These are phyloP conservation scores for Zygaena filipendulae DNA, from an alignment of 2,888 invertebrate genomes.

Conservation along the genomic window DNA sequence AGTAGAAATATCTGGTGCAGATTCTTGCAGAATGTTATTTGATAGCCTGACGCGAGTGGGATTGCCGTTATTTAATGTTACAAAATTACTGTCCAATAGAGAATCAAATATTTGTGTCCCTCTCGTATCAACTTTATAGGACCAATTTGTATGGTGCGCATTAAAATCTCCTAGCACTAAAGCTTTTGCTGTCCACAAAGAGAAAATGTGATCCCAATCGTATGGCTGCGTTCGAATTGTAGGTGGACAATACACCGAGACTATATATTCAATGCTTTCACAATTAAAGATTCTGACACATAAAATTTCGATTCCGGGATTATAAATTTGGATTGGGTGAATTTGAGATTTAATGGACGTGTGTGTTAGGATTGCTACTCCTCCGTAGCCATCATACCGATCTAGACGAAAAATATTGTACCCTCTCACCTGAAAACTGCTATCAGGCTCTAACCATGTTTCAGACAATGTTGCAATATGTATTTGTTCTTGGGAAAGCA, in stretches of 20 bases:
- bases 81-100: slow-evolving; percentile 4
- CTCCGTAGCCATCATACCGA: slow-evolving; percentile 1
- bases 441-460: no score
- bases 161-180: slow-evolving; percentile 11
- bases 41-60: slow-evolving; percentile 7
- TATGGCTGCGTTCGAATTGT: slow-evolving; percentile 2
- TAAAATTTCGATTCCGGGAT: slow-evolving; percentile 4
- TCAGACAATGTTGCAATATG: no score
- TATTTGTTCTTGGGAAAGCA: no score
- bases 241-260: slow-evolving; percentile 11
- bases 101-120: slow-evolving; percentile 10
- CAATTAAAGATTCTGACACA: slow-evolving; percentile 10
- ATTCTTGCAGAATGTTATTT: slow-evolving; percentile 4
- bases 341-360: slow-evolving; percentile 1
- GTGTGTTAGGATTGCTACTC: slow-evolving; percentile 2
- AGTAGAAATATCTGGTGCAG: slow-evolving; percentile 11
- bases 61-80: slow-evolving; percentile 9
- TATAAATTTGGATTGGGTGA: not conserved
- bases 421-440: no score
- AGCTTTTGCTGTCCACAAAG: slow-evolving; percentile 1
- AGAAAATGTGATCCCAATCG: slow-evolving; percentile 12
- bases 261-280: slow-evolving; percentile 9
- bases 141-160: slow-evolving; percentile 12
- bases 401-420: slow-evolving; percentile 1
- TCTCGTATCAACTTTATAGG: slow-evolving; percentile 8